phyloP scores from a whole-genome alignment of 2,113 vertebrate genomes.

The Phyllostomus discolor region DNA sequence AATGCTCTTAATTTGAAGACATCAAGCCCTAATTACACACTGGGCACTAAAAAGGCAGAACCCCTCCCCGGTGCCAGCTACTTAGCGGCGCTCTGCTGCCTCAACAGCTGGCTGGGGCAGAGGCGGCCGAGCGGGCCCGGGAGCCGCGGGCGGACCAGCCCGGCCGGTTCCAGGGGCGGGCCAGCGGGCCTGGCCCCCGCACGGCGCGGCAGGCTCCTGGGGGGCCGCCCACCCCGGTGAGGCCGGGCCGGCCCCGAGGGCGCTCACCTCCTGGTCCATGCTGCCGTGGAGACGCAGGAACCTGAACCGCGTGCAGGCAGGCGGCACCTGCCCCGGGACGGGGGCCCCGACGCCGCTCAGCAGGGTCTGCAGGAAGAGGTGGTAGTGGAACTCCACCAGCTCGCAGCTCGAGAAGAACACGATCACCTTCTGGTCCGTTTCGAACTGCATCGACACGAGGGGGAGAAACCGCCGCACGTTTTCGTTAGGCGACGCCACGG shows the following conservation, averaged over 20 bases:
- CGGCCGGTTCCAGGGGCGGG: slow-evolving; percentile 58
- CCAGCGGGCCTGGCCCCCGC: slow-evolving; percentile 62
- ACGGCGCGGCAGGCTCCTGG: slow-evolving; percentile 8
- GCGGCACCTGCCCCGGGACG: neutral
- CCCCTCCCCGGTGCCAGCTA: slow-evolving; percentile 84
- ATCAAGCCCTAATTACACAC: slow-evolving; percentile 89
- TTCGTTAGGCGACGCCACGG: neutral
- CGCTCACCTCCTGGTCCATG: slow-evolving; percentile 93
- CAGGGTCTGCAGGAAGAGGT: slow-evolving; percentile 86
- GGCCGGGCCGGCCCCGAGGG: rapidly evolving
- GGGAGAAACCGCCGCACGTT: rapidly evolving
- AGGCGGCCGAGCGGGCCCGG: slow-evolving; percentile 74
- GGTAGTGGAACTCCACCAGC: slow-evolving; percentile 91
- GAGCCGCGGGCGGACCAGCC: slow-evolving; percentile 78
- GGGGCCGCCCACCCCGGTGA: neutral
- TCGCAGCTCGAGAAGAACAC: slow-evolving; percentile 95
- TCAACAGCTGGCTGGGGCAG: slow-evolving; percentile 84
- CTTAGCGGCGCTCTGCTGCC: slow-evolving; percentile 82
- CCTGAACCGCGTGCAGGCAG: slow-evolving; percentile 39
- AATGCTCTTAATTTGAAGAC: slow-evolving; percentile 91
- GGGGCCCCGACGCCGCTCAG: neutral
- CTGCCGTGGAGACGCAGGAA: slow-evolving; percentile 91
- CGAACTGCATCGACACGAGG: slow-evolving; percentile 78
- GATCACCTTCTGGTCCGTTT: slow-evolving; percentile 88
- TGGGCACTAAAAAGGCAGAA: slow-evolving; percentile 86